Conservation (phyloP, 2,888 invertebrate genomes). For the Latheticus oryzae region DNA sequence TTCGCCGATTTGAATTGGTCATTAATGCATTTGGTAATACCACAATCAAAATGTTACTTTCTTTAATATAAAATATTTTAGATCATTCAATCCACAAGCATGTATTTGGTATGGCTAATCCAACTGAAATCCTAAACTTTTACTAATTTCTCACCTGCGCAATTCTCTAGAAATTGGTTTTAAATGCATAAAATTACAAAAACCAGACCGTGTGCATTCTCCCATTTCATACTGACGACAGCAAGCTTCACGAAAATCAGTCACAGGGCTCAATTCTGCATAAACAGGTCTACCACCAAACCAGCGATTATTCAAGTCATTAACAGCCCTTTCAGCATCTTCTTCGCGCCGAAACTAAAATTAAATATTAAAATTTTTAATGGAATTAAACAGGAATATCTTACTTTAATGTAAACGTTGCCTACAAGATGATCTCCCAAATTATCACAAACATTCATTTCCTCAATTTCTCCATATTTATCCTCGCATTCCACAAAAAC, state of each 20-base stretch:
- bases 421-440: conserved; percentile 98
- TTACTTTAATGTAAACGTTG: conserved; percentile 98
- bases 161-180: conserved; percentile 97
- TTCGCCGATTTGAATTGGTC: conserved; percentile 25
- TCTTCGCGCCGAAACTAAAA: conserved; percentile 92
- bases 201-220: conserved; percentile 98
- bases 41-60: neutral
- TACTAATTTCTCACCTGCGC: conserved; percentile 80
- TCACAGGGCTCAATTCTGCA: conserved; percentile 98
- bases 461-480: conserved; percentile 99
- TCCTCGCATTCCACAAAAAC: conserved; percentile 99
- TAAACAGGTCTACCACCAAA: conserved; percentile 98
- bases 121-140: conserved; percentile 20
- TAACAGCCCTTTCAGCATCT: conserved; percentile 97
- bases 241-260: conserved; percentile 99
- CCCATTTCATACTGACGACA: conserved; percentile 99
- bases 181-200: conserved; percentile 99
- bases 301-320: conserved; percentile 98
- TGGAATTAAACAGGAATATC: neutral
- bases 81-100: conserved; percentile 21
- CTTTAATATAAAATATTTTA: conserved; percentile 19
- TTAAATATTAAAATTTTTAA: conserved; percentile 31
- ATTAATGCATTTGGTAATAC: conserved; percentile 15
- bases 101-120: conserved; percentile 31
- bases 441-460: conserved; percentile 99